Evolutionary conservation across 2,888 invertebrate species (phyloP).

Genomic region (Ochlodes sylvanus): DNA sequence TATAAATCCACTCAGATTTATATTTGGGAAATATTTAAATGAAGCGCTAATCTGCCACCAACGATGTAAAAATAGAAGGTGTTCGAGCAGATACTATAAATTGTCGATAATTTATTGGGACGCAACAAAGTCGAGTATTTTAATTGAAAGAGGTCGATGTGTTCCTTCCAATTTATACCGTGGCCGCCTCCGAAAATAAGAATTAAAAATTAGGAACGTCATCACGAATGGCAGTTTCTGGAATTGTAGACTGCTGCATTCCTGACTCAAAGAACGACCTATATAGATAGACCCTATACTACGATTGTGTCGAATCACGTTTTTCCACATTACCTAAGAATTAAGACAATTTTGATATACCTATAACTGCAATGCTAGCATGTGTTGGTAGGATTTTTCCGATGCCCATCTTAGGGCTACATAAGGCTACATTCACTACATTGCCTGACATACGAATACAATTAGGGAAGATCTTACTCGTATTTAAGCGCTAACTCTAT

Average conservation of each 20-base stretch:
- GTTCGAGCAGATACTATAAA: conserved; percentile 43
- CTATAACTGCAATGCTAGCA: no score
- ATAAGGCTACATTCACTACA: no score
- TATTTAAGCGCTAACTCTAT: no score
- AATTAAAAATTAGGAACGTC: conserved; percentile 25
- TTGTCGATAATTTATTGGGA: conserved; percentile 48
- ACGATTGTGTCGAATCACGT: no score
- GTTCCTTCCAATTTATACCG: conserved; percentile 34
- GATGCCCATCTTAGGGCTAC: no score
- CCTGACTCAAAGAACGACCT: background rate
- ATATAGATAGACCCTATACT: no score
- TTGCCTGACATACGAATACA: no score
- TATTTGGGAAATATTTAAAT: conserved; percentile 13
- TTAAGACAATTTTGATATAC: no score
- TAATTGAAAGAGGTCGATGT: conserved; percentile 44
- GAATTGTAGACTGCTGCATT: conserved; percentile 18
- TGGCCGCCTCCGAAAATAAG: conserved; percentile 32
- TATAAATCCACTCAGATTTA: background rate
- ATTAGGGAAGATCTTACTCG: no score
- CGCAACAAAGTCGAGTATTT: conserved; percentile 48
- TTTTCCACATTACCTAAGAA: no score
- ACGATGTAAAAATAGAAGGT: conserved; percentile 44
- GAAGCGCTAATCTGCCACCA: conserved; percentile 41
- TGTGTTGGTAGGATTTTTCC: no score
- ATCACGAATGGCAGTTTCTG: conserved; percentile 19